phyloP scores from a whole-genome alignment of 2,888 invertebrate species.

The Lepidocyrtoides sp. region DNA sequence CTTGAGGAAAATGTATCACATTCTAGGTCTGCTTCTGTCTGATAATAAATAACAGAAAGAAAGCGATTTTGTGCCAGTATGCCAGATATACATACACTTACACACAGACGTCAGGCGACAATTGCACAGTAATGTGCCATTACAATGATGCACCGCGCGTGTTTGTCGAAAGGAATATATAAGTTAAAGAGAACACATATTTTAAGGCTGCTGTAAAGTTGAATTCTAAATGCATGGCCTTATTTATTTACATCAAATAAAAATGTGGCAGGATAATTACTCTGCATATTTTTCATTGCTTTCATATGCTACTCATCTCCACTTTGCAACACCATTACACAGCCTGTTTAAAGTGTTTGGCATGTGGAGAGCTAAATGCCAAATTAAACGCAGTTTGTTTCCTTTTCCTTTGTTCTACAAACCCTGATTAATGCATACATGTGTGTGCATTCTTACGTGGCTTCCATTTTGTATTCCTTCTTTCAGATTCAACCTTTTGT shows the following conservation, averaged over 20 bases:
- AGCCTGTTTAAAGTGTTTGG: constrained; percentile 20
- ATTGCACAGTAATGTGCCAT: not conserved
- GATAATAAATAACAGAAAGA: not conserved
- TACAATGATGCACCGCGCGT: not conserved
- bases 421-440: not conserved
- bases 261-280: constrained; percentile 49
- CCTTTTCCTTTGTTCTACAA: not conserved
- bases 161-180: too few species aligned
- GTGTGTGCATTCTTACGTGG: not conserved
- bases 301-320: not conserved
- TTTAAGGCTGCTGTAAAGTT: too few species aligned
- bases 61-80: too few species aligned
- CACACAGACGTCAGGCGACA: not conserved
- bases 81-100: too few species aligned
- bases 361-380: constrained; percentile 16
- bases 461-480: too few species aligned
- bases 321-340: constrained; percentile 10
- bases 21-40: not conserved
- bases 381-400: constrained; percentile 3
- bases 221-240: not conserved
- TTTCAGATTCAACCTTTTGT: too few species aligned
- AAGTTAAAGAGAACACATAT: too few species aligned
- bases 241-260: constrained; percentile 33
- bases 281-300: constrained; percentile 30
- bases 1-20: constrained; percentile 1